Conservation (phyloP, 2,113 vertebrate species). For the Pycnonotus jocosus region DNA sequence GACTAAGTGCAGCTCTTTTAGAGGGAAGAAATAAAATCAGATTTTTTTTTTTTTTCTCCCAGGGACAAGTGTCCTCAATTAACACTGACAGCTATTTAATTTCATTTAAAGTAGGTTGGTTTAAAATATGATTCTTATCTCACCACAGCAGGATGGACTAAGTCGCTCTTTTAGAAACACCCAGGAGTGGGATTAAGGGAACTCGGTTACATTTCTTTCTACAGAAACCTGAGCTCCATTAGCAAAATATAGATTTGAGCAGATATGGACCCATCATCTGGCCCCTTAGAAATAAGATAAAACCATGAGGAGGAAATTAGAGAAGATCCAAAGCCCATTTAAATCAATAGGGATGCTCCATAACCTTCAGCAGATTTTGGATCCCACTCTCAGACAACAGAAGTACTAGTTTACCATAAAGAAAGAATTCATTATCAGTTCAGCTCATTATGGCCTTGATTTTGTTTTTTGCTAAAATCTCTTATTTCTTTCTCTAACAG, state of each 20-base stretch:
- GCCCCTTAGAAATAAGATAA: slow-evolving; percentile 41
- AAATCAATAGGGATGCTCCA: slow-evolving; percentile 7
- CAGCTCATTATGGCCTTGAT: not conserved
- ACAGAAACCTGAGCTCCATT: slow-evolving; percentile 28
- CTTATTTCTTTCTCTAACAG: not conserved
- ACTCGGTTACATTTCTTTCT: slow-evolving; percentile 28
- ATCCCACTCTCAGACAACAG: not conserved
- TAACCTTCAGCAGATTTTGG: slow-evolving; percentile 41
- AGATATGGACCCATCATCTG: slow-evolving; percentile 27
- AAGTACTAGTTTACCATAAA: slow-evolving; percentile 1
- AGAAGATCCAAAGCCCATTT: slow-evolving; percentile 24
- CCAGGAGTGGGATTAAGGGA: slow-evolving; percentile 33
- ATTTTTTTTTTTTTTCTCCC: not conserved
- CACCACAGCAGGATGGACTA: not conserved
- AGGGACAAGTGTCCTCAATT: slow-evolving; percentile 37
- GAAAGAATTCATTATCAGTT: not conserved
- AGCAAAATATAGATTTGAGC: slow-evolving; percentile 43
- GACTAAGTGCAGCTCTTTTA: not conserved
- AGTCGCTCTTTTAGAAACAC: slow-evolving; percentile 27
- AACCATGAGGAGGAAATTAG: slow-evolving; percentile 42
- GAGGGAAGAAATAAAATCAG: not conserved
- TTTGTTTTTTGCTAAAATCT: not conserved
- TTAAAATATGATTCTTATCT: slow-evolving; percentile 50
- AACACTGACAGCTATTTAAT: slow-evolving; percentile 35
- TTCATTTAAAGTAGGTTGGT: slow-evolving; percentile 47